Percentiles rank a stretch among this genome's conserved stretches.
These are phyloP conservation scores for Hypothenemus hampei DNA, from an alignment of 1,140 invertebrate genomes.

Conservation along the genomic window DNA sequence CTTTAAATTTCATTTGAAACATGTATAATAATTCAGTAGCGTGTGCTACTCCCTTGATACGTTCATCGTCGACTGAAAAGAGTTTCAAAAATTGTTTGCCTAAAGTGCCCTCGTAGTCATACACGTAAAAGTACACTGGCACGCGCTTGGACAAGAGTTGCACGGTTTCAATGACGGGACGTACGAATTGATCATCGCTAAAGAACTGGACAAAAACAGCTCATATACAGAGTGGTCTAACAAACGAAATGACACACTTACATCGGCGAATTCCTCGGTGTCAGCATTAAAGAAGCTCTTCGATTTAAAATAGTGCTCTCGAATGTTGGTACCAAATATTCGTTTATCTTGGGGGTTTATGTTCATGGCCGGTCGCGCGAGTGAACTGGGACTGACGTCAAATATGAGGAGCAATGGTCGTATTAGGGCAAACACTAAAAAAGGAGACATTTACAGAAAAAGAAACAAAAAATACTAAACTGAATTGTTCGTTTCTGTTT, in stretches of 20 bases:
- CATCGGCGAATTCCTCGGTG: slow-evolving; percentile 2
- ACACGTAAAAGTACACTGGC: slow-evolving; percentile 33
- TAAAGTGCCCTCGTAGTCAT: slow-evolving; percentile 33
- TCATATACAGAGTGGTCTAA: no score
- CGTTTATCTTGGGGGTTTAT: slow-evolving; percentile 7
- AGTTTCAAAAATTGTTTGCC: slow-evolving; percentile 7
- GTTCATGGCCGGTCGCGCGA: slow-evolving; percentile 10
- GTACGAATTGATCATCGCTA: slow-evolving; percentile 32
- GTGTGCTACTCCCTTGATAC: slow-evolving; percentile 32
- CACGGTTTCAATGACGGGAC: slow-evolving; percentile 31
- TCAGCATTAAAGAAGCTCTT: not conserved
- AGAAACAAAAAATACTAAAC: no score
- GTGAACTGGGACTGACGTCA: slow-evolving; percentile 18
- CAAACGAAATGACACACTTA: no score
- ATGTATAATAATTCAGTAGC: slow-evolving; percentile 34
- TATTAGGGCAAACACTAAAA: slow-evolving; percentile 8
- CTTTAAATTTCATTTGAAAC: slow-evolving; percentile 16
- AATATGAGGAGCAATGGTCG: slow-evolving; percentile 5
- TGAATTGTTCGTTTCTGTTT: no score
- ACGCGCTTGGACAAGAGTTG: slow-evolving; percentile 28
- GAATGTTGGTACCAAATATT: not conserved
- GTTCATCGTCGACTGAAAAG: not conserved
- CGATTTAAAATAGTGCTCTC: slow-evolving; percentile 9
- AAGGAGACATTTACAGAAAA: no score
- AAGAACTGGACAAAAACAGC: slow-evolving; percentile 28